phyloP scores from a whole-genome alignment of 2,113 vertebrate genomes.

The Pedionomus torquatus region DNA sequence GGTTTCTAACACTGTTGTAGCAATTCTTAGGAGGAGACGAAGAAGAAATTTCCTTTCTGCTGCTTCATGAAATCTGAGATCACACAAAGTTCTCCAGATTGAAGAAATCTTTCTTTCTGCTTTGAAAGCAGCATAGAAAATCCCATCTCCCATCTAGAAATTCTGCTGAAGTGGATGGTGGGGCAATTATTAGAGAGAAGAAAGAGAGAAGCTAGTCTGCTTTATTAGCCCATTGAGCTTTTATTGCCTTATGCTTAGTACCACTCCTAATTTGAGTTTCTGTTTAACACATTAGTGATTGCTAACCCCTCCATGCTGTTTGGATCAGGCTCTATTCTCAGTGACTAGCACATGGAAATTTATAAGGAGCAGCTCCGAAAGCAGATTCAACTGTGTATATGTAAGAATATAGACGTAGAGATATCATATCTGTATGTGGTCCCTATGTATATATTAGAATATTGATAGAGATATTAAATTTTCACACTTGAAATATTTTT shows the following conservation, averaged over 20 bases:
- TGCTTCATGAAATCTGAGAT: neutral
- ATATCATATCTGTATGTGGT: neutral
- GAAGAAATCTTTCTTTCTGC: neutral
- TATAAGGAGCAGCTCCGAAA: neutral
- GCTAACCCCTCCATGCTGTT: neutral
- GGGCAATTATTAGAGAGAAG: neutral
- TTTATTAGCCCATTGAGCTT: neutral
- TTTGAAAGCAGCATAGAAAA: neutral
- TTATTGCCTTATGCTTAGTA: neutral
- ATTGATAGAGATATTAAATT: neutral
- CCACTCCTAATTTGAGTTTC: neutral
- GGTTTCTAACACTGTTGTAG: neutral
- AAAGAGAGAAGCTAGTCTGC: neutral
- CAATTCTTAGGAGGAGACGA: neutral
- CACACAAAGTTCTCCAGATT: neutral
- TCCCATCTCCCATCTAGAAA: neutral
- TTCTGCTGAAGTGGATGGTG: neutral
- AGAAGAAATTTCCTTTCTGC: neutral
- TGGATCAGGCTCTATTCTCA: neutral
- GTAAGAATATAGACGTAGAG: neutral
- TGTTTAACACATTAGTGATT: neutral
- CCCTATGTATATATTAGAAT: neutral
- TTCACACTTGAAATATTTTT: neutral
- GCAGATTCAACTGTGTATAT: neutral
- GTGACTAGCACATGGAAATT: neutral